These are phyloP conservation scores for Stenolophus ochropezus DNA, from an alignment of 2,888 invertebrate genomes.

Conservation along the genomic window DNA sequence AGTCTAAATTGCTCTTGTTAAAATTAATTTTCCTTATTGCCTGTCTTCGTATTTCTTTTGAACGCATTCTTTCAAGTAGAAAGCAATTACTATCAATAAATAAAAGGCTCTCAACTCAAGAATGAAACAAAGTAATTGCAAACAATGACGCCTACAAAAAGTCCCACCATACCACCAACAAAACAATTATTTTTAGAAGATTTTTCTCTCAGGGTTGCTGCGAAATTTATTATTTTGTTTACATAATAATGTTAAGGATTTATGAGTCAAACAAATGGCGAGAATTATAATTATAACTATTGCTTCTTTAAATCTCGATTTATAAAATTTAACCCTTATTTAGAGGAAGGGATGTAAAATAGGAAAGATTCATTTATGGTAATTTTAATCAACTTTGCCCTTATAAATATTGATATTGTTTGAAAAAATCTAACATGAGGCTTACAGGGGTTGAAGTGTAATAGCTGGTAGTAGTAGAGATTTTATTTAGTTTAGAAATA, in stretches of 20 bases:
- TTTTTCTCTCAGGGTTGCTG: not conserved
- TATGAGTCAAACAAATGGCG: no score
- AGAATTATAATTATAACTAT: no score
- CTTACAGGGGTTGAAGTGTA: not conserved
- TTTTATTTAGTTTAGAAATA: not conserved
- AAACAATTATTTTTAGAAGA: not conserved
- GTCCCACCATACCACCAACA: not conserved
- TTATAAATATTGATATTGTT: conserved; percentile 14
- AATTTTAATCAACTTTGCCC: not conserved
- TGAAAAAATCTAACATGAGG: not conserved
- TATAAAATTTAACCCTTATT: no score
- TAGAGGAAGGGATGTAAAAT: no score
- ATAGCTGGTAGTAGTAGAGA: not conserved
- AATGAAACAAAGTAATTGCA: conserved; percentile 26
- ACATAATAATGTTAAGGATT: not conserved
- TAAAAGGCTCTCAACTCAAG: conserved; percentile 17
- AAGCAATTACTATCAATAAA: conserved; percentile 28
- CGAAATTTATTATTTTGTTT: not conserved
- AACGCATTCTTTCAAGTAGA: not conserved
- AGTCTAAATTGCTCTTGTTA: not conserved
- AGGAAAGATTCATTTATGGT: no score
- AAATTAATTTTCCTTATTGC: not conserved
- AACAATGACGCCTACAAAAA: not conserved
- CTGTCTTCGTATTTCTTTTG: not conserved
- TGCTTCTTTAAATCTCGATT: no score